Evolutionary conservation across 2,888 invertebrate species (phyloP), one percentile per base, ranked within the genome.

Genomic region (Eumacrocentrus americanus): DNA sequence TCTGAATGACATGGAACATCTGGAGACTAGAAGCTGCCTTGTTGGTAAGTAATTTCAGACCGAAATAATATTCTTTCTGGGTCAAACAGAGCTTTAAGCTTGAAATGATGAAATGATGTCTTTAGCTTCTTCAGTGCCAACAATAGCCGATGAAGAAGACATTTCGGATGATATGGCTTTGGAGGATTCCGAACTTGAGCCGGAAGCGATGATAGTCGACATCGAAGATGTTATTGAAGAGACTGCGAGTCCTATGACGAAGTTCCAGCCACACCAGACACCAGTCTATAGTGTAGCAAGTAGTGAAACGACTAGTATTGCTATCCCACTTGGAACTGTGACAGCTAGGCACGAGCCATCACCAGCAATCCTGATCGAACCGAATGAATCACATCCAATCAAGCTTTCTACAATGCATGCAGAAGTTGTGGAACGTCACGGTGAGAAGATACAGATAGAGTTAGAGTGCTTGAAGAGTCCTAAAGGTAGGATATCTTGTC

Each of bases 191-290:
- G 64, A 62, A 11, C 11, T 46, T 7, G 85, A 87, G 35, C 90
- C 91, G 0, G 90, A 90, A 68, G 92, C 92, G 0, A 85, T 92
- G 1, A 85, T 92, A 60, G 91, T 92, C 0, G 92, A 92, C 74
- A 88, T 92, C 2, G 92, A 92, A 77, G 91, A 90, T 68, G 89
- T 91, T 57, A 89, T 90, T 56, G 87, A 90, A 46, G 91, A 91
- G 80, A 91, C 91, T 0, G 91, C 91, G 0, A 89, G 90, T 5
- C 89, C 90, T 0, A 81, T 92, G 56, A 82, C 88, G 48, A 87
- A 88, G 0, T 85, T 88, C 3, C 84, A 86, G 12, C 87, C 87
- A 2, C 88, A 88, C 34, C 90, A 91, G 73, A 89, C 88, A 38
- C 91, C 91, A 0, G 85, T 92, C 1, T 92, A 91, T 71, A 77